Evolutionary conservation across 2,797 vertebrate genomes (phyloP).

Genomic region (Podarcis lilfordi): DNA sequence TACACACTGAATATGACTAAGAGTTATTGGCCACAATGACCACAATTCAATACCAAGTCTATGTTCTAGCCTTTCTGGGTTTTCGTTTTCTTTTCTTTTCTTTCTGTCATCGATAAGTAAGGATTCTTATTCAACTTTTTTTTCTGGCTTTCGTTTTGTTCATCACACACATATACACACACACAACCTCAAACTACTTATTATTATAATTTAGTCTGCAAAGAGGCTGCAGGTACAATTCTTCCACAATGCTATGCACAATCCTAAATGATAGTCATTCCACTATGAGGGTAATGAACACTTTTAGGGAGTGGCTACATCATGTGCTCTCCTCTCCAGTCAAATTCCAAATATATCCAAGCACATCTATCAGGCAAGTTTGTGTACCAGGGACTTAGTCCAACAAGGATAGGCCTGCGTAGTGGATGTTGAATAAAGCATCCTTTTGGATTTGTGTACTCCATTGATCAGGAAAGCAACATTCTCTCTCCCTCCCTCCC

Average conservation of each 20-base stretch:
- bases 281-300: not conserved
- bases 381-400: not conserved
- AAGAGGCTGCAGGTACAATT: not conserved
- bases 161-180: not conserved
- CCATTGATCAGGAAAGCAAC: not conserved
- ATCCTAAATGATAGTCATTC: not conserved
- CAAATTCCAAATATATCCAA: not conserved
- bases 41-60: not conserved
- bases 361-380: not conserved
- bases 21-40: not conserved
- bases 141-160: not conserved
- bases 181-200: no score
- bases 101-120: not conserved
- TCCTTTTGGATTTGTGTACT: not conserved
- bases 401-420: not conserved
- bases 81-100: not conserved
- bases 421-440: not conserved
- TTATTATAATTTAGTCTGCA: no score
- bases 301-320: not conserved
- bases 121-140: not conserved
- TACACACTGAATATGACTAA: not conserved
- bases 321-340: not conserved
- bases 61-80: not conserved
- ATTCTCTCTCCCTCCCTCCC: no score
- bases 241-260: not conserved